Percentiles rank a stretch among this genome's conserved stretches.
phyloP scores from a whole-genome alignment of 2,888 invertebrate species.

The Drosophila rellima region DNA sequence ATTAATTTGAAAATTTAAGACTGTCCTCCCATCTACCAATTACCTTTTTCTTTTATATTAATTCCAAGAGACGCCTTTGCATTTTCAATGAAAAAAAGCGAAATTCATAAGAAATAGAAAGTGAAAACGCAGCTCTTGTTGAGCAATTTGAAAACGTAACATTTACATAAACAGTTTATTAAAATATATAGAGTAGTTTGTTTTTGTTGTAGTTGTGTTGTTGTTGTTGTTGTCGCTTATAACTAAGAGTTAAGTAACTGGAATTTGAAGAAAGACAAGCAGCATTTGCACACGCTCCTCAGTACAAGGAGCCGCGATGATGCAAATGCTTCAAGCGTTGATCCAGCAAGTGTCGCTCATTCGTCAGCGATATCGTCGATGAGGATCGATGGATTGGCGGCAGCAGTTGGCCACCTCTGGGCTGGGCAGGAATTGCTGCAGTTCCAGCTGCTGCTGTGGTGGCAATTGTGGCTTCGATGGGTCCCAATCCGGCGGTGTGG shows the following conservation, averaged over 20 bases:
- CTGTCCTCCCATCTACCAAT: not conserved
- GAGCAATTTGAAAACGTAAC: slow-evolving; percentile 11
- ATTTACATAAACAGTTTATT: slow-evolving; percentile 52
- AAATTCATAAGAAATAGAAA: not conserved
- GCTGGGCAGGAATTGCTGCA: not conserved
- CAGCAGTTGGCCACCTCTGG: slow-evolving; percentile 41
- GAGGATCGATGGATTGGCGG: slow-evolving; percentile 83
- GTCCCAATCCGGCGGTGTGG: slow-evolving; percentile 56
- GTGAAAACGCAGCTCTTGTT: not conserved
- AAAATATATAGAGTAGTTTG: slow-evolving; percentile 48
- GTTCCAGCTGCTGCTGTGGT: slow-evolving; percentile 11
- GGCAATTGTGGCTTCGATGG: slow-evolving; percentile 40
- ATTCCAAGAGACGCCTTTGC: too few species aligned
- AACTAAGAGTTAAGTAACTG: slow-evolving; percentile 43
- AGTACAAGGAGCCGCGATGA: slow-evolving; percentile 83
- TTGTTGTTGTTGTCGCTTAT: slow-evolving; percentile 48
- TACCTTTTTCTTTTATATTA: not conserved
- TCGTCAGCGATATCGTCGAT: slow-evolving; percentile 75
- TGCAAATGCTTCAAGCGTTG: slow-evolving; percentile 79
- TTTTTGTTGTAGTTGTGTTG: slow-evolving; percentile 33
- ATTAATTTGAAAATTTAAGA: not conserved
- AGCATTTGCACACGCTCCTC: slow-evolving; percentile 33
- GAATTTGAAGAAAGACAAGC: slow-evolving; percentile 17
- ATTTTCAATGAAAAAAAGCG: too few species aligned
- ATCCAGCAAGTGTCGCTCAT: slow-evolving; percentile 75